Evolutionary conservation across 2,113 vertebrate genomes (phyloP), one percentile per base, ranked within the genome.

Genomic region (Lutjanus erythropterus): DNA sequence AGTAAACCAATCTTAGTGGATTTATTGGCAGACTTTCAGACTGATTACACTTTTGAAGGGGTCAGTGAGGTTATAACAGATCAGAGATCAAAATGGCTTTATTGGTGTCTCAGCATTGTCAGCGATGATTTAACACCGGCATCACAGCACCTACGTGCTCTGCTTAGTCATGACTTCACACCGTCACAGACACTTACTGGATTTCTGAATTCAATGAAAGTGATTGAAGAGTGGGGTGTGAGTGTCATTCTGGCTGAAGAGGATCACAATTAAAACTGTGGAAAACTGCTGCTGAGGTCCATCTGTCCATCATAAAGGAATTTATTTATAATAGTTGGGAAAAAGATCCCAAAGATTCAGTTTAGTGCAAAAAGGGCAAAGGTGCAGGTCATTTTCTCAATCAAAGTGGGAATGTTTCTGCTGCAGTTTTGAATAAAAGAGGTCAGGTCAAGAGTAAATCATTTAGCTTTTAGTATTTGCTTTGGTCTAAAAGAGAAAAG

Each of bases 121-220:
- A 49, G 39, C 0, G 41, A 71, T 81, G 77, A 71, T 78, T 78
- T 50, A 81, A 65, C 55, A 14, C 18, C 75, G 10, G 71, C 42
- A 29, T 80, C 21, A 9, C 19, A 41, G 33, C 75, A 35, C 46
- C 19, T 29, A 53, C 56, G 5, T 41, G 29, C 35, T 29, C 75
- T 37, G 56, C 29, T 53, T 56, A 3, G 67, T 70, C 75, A 44
- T 62, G 29, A 64, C 69, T 50, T 64, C 37, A 25, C 35, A 8
- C 23, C 47, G 29, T 42, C 47, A 18, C 29, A 33, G 12, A 69
- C 72, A 75, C 66, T 84, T 41, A 23, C 21, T 65, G 41, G 39
- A 85, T 74, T 49, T 80, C 33, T 53, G 46, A 69, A 71, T 31
- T 62, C 25, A 56, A 5, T 53, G 8, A 42, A 39, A 39, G 59